Evolutionary conservation across 2,888 invertebrate species (phyloP), one percentile per base, ranked within the genome.

Genomic region (Shargacucullia verbasci): DNA sequence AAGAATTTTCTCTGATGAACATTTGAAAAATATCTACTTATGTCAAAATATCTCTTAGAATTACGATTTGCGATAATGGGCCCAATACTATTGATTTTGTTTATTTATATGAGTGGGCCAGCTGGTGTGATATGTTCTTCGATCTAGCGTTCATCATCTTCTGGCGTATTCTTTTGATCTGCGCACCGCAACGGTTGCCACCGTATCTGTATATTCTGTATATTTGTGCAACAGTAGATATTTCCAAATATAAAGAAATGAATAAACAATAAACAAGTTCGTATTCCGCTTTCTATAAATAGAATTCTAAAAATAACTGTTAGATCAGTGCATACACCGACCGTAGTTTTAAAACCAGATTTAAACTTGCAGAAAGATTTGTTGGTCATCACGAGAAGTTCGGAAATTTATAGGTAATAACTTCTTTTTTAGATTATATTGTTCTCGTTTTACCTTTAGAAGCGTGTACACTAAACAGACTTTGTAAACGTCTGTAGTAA

Each of bases 391-490:
- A 49, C 54, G 55, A 53, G 47, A 40, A 59, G 50, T 14, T 50
- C 20, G 9, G 56, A 59, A 53, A 31, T 71, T 71, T 62, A 60
- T 49, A 35, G 38, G 49, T 56, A 37, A 54, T 59, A 43, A 58
- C 38, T 49, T 55, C 14, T 44, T 59, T 54, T 44, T 50, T 68
- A 20, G 56, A 39, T 39, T 57, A 59, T 44, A 64, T 64, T 65
- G 55, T 71, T 60, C 50, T 37, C 13, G 13, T 58, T 39, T 54
- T 60, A 43, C 70, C 70, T 59, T 58, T 50, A 59, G 38, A 15
- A 61, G 49, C 13, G 15, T 8, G 35, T 50, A 55, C 54, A 37
- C 40, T 69, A 69, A 69, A 44, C 46, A 25, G 34, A 27, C 9
- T 12, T 13, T 59, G 39, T n/a, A 44, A 58, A 37, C 10, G n/a